Evolutionary conservation across 1,140 invertebrate species (phyloP).

Genomic region (Bicyclus anynana): DNA sequence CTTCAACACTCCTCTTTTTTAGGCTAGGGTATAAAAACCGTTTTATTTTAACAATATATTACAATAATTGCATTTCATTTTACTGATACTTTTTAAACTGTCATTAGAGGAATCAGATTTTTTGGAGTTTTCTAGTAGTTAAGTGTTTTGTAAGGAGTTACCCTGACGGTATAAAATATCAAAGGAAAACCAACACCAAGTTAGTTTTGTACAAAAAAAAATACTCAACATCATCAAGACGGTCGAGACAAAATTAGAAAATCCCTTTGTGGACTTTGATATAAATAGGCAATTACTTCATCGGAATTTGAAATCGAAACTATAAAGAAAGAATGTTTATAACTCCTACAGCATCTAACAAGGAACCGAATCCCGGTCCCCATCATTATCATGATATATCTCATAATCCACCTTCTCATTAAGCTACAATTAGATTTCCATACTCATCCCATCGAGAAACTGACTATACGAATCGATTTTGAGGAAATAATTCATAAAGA

Average conservation of each 20-base stretch:
- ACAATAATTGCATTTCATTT: too few species aligned
- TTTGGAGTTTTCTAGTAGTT: too few species aligned
- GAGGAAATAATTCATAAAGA: slow-evolving; percentile 7
- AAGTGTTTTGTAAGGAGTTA: too few species aligned
- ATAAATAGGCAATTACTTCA: slow-evolving; percentile 7
- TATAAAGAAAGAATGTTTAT: slow-evolving; percentile 18
- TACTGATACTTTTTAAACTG: too few species aligned
- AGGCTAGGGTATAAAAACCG: too few species aligned
- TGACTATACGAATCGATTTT: slow-evolving; percentile 13
- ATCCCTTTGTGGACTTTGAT: slow-evolving; percentile 5
- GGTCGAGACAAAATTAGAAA: neutral
- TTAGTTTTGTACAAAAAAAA: neutral
- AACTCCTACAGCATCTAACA: slow-evolving; percentile 10
- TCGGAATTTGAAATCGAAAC: slow-evolving; percentile 9
- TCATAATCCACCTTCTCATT: slow-evolving; percentile 27
- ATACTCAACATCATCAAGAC: neutral
- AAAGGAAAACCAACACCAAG: neutral
- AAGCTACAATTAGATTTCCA: slow-evolving; percentile 22
- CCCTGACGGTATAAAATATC: neutral
- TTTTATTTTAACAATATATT: too few species aligned
- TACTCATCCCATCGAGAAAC: slow-evolving; percentile 3
- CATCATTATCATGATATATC: slow-evolving; percentile 22
- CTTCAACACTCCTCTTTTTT: too few species aligned
- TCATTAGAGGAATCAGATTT: too few species aligned
- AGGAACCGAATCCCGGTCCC: slow-evolving; percentile 12